These are phyloP conservation scores for Tipula lateralis DNA, from an alignment of 2,888 invertebrate species.

Conservation along the genomic window DNA sequence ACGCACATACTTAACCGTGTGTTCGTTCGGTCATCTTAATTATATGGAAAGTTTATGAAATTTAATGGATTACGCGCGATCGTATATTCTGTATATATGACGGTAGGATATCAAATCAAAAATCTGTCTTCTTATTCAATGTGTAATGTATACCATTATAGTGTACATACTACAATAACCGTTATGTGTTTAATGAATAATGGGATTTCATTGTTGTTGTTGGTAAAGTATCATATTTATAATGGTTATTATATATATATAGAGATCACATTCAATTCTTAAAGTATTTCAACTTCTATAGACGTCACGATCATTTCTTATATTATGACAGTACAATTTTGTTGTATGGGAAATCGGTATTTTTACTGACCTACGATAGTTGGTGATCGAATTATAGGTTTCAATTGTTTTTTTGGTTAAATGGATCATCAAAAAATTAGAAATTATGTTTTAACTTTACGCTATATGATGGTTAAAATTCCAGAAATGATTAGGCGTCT, in stretches of 20 bases:
- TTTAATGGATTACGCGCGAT: background rate
- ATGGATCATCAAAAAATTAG: too few species aligned
- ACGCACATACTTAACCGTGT: background rate
- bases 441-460: too few species aligned
- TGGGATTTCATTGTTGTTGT: background rate
- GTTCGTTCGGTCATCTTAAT: background rate
- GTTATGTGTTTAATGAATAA: slow-evolving; percentile 1
- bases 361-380: background rate
- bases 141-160: background rate
- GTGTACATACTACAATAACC: background rate
- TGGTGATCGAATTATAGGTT: too few species aligned
- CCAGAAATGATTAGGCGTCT: too few species aligned
- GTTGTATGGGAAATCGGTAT: background rate
- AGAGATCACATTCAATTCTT: background rate
- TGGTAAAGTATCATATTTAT: background rate
- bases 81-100: background rate
- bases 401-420: too few species aligned
- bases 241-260: background rate
- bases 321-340: background rate
- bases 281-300: background rate
- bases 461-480: too few species aligned
- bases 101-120: slow-evolving; percentile 5
- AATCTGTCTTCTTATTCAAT: background rate
- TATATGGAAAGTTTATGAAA: slow-evolving; percentile 11
- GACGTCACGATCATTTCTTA: background rate